Conservation (phyloP, 1,140 invertebrate species). For the Drosophila kurseongensis region DNA sequence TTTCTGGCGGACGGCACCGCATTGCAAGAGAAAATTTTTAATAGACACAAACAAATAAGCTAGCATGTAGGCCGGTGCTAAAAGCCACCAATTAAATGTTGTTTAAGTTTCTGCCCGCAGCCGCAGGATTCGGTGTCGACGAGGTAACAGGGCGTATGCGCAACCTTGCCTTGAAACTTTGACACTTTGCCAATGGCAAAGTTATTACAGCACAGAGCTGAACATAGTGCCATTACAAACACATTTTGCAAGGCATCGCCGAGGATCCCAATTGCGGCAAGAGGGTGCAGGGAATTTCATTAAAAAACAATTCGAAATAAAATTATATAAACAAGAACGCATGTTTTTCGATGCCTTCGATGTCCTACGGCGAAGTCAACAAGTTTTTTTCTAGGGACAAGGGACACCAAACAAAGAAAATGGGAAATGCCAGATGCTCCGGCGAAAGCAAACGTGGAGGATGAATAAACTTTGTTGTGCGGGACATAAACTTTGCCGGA, state of each 20-base stretch:
- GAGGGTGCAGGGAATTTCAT: conserved; percentile 32
- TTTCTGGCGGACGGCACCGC: conserved; percentile 18
- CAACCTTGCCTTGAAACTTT: conserved; percentile 58
- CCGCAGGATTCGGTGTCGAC: not conserved
- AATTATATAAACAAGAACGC: conserved; percentile 42
- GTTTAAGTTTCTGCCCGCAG: conserved; percentile 56
- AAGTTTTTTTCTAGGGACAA: conserved; percentile 9
- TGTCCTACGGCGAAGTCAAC: conserved; percentile 13
- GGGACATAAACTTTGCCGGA: conserved; percentile 57
- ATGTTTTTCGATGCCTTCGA: conserved; percentile 14
- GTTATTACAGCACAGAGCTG: conserved; percentile 11
- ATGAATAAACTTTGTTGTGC: conserved; percentile 45
- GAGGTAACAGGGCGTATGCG: conserved; percentile 36
- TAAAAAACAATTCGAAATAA: conserved; percentile 33
- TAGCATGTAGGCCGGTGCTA: conserved; percentile 19
- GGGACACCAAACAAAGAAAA: conserved; percentile 25
- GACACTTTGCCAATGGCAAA: conserved; percentile 60
- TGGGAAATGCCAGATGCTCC: conserved; percentile 16
- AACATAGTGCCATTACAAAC: conserved; percentile 4
- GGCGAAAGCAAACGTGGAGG: conserved; percentile 18
- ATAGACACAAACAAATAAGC: conserved; percentile 44
- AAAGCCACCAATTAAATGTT: conserved; percentile 68
- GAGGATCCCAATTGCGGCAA: conserved; percentile 11
- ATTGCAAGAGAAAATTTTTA: conserved; percentile 42
- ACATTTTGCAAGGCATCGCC: conserved; percentile 3